Evolutionary conservation across 2,113 vertebrate species (phyloP), one percentile per base, ranked within the genome.

Genomic region (Regulus satrapa): DNA sequence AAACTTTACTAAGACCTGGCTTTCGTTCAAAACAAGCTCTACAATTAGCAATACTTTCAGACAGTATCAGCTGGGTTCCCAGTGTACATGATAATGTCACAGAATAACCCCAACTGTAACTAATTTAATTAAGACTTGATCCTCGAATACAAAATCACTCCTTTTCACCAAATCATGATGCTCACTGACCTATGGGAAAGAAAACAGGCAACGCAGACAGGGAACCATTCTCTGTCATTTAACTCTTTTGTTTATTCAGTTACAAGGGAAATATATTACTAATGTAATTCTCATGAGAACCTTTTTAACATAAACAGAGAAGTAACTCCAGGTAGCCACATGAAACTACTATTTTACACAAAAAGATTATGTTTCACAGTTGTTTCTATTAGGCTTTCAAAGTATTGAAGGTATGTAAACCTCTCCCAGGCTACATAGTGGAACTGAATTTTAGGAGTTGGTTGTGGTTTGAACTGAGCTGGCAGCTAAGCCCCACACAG

Each of bases 91-190:
- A 93, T 92, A 94, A 85, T 97, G 95, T 96, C 89, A 91, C 95
- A 94, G 88, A 97, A 94, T 88, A 96, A 84, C 82, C 88, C 89
- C 56, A 93, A 14, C 94, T 97, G 95, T 93, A 96, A 95, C 93
- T 97, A 97, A 97, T 97, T 96, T 84, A 97, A 97, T 97, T 96
- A 98, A 91, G 85, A 76, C 92, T 94, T 93, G 80, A 93, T 92
- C 73, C 79, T 95, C 4, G 8, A 88, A 91, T 78, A 74, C 77
- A 95, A 91, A 97, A 94, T 92, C 73, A 64, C 46, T 86, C 32
- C 85, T 97, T 95, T 95, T 95, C 84, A 95, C 76, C 40, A 93
- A 91, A 92, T 94, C 10, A 2, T 82, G 92, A 77, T 95, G 92
- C 85, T 96, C 83, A 92, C 54, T 96, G 95, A 97, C 95, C 83